phyloP scores from a whole-genome alignment of 2,888 invertebrate genomes.

The Andrena camellia region DNA sequence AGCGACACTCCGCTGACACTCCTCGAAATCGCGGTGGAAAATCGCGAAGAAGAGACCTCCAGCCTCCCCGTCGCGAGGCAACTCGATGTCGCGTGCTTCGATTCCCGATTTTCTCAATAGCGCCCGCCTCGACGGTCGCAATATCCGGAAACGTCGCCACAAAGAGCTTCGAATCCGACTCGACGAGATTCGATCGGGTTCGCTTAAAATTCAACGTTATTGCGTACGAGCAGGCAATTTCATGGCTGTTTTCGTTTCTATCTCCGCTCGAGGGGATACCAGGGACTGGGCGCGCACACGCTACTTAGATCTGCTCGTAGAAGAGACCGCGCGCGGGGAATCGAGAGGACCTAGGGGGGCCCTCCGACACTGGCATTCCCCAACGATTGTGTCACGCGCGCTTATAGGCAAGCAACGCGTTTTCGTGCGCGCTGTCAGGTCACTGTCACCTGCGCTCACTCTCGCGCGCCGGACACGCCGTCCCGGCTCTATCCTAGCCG shows the following conservation, averaged over 20 bases:
- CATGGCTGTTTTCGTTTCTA: slow-evolving; percentile 47
- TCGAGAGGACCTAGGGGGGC: slow-evolving; percentile 60
- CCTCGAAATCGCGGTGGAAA: neutral
- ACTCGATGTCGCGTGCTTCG: no score
- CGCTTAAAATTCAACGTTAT: slow-evolving; percentile 20
- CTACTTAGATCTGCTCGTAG: neutral
- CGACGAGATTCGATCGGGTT: neutral
- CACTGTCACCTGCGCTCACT: slow-evolving; percentile 67
- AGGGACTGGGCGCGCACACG: neutral
- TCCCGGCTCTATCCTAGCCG: neutral
- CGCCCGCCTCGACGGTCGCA: neutral
- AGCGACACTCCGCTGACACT: neutral
- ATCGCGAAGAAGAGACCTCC: no score
- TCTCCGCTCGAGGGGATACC: slow-evolving; percentile 17
- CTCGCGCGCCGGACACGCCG: slow-evolving; percentile 53
- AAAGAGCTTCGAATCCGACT: neutral
- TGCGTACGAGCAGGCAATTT: slow-evolving; percentile 45
- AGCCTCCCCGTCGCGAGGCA: no score
- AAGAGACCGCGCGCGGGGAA: slow-evolving; percentile 36
- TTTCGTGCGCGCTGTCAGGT: slow-evolving; percentile 64
- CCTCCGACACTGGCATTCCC: slow-evolving; percentile 73
- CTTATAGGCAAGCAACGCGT: slow-evolving; percentile 67
- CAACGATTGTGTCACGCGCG: slow-evolving; percentile 74
- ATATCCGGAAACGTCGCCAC: slow-evolving; percentile 3
- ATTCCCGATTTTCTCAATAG: no score